Percentiles rank a stretch among this genome's conserved stretches.
Evolutionary conservation across 2,113 vertebrate species (phyloP).

Genomic region (Anhinga rufa): DNA sequence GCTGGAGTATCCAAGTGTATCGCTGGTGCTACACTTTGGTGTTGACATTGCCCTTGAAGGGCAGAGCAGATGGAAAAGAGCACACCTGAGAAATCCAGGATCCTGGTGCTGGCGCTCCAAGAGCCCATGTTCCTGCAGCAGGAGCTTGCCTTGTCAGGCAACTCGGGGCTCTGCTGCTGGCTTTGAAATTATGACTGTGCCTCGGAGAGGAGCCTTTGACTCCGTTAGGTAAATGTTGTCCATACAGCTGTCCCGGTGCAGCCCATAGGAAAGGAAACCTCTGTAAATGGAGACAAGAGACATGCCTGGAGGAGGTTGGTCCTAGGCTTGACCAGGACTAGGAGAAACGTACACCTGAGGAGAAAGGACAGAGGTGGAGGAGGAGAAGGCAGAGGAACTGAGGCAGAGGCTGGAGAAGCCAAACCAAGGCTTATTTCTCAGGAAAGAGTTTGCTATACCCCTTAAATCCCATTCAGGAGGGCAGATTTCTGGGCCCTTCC

Average conservation of each 20-base stretch:
- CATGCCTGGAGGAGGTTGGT: not conserved
- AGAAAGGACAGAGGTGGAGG: not conserved
- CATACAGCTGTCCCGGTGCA: not conserved
- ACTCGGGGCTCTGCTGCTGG: not conserved
- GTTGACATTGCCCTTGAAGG: not conserved
- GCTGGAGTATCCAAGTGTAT: not conserved
- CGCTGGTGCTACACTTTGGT: not conserved
- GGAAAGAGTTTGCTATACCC: not conserved
- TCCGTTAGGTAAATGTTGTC: not conserved
- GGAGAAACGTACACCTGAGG: not conserved
- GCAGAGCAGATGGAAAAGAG: not conserved
- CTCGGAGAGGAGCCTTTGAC: not conserved
- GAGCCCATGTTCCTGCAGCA: not conserved
- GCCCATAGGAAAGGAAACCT: not conserved
- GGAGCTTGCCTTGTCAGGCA: not conserved
- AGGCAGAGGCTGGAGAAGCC: not conserved
- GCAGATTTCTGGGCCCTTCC: not conserved
- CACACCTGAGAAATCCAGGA: not conserved
- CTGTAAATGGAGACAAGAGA: not conserved
- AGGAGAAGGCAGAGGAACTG: not conserved
- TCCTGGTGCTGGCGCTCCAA: accelerated
- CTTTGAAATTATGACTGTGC: not conserved
- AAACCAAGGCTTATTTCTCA: not conserved
- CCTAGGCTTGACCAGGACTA: not conserved
- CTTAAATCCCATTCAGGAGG: not conserved